phyloP scores from a whole-genome alignment of 2,797 vertebrate species.

The Poecilia picta region DNA sequence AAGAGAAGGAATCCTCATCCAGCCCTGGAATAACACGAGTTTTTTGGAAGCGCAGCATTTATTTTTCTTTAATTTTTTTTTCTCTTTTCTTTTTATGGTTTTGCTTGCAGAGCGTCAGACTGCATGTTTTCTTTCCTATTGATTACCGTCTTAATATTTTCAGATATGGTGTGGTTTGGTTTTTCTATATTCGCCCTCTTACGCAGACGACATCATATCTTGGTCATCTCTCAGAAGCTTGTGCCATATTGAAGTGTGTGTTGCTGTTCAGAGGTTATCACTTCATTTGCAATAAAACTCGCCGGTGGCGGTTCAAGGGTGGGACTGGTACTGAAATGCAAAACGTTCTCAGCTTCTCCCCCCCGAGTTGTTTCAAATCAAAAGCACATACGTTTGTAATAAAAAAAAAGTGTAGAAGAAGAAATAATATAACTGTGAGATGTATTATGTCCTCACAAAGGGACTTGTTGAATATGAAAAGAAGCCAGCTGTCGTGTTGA shows the following conservation, averaged over 20 bases:
- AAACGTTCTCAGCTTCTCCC: conserved; percentile 20
- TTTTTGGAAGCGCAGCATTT: conserved; percentile 28
- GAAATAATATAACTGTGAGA: conserved; percentile 73
- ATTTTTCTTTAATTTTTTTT: conserved; percentile 24
- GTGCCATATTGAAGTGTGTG: conserved; percentile 80
- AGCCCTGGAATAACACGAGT: conserved; percentile 23
- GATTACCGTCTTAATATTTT: conserved; percentile 77
- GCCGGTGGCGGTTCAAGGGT: conserved; percentile 29
- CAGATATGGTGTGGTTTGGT: conserved; percentile 71
- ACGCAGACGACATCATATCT: conserved; percentile 15
- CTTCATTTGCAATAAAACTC: conserved; percentile 77
- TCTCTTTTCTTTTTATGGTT: conserved; percentile 44
- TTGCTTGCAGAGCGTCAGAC: conserved; percentile 81
- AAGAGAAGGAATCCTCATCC: conserved; percentile 48
- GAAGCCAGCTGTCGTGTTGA: conserved; percentile 72
- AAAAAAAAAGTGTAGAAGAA: conserved; percentile 64
- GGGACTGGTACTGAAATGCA: conserved; percentile 37
- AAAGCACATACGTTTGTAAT: conserved; percentile 79
- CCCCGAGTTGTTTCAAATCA: conserved; percentile 41
- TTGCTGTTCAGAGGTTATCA: conserved; percentile 68
- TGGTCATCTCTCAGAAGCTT: conserved; percentile 62
- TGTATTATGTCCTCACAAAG: conserved; percentile 58
- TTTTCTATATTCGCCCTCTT: conserved; percentile 57
- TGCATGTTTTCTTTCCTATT: conserved; percentile 83
- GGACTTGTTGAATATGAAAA: conserved; percentile 68